These are phyloP conservation scores for Laticauda laticaudata DNA, from an alignment of 2,113 vertebrate species.

Conservation along the genomic window DNA sequence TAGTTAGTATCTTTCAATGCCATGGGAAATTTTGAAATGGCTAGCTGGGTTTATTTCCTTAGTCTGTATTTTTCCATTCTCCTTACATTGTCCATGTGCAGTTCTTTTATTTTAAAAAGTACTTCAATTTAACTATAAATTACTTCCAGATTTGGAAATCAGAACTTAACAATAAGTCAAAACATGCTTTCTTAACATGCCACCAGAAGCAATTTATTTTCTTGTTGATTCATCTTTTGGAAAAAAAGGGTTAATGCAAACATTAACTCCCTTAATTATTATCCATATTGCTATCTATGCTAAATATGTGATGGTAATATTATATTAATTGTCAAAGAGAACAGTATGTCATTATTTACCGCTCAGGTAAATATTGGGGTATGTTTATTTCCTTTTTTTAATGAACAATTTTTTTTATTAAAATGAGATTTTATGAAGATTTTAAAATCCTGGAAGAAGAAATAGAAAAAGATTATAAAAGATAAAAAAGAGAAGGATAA, in stretches of 20 bases:
- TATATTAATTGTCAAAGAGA: not conserved
- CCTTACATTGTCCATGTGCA: constrained; percentile 46
- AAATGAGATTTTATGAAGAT: not conserved
- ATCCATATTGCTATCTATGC: not conserved
- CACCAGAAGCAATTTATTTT: not conserved
- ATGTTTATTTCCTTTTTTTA: not conserved
- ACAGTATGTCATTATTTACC: not conserved
- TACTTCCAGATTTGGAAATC: not conserved
- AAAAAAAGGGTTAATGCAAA: not conserved
- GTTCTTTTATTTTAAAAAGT: not conserved
- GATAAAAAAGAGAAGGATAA: not conserved
- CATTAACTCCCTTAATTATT: not conserved
- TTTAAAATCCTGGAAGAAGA: not conserved
- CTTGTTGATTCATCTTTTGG: not conserved
- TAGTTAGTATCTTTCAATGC: not conserved
- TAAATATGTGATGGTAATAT: not conserved
- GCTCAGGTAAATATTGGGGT: not conserved
- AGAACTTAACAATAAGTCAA: not conserved
- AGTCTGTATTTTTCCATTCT: constrained; percentile 59
- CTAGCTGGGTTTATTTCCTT: not conserved
- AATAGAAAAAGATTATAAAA: not conserved
- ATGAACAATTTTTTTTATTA: not conserved
- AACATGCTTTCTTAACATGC: not conserved
- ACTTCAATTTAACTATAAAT: not conserved
- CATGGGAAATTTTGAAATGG: not conserved